Base-by-base conservation (phyloP, 2,797 vertebrate species). In the Phrynocephalus guinanensis region DNA sequence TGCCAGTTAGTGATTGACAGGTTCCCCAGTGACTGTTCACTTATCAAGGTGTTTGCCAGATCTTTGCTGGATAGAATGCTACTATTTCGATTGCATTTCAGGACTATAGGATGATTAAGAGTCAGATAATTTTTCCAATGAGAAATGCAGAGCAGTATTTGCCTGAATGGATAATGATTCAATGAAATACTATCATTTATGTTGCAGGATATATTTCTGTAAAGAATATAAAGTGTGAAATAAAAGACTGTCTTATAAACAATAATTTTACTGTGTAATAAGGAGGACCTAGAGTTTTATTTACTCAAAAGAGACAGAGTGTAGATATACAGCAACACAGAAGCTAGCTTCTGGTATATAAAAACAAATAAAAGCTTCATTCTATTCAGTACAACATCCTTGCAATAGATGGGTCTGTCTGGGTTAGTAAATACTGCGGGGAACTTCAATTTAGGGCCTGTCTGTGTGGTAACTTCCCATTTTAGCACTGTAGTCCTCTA, bases 341-440 rank as follows among this genome's bases (percentile, higher is more conserved):
- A 20, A n/a, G 11, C 48, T 66, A n/a, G 77, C 56, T 66, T 20
- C 24, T 68, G 67, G 70, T 66, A 52, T 44, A 18, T 38, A 4
- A 80, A 76, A 79, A 67, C 91, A 89, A 15, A 88, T 83, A 82
- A 91, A 95, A 79, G 92, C 93, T 90, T 92, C 92, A 89, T 94
- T 95, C 94, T 93, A 93, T 89, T 93, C 91, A 89, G 89, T 87
- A 94, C 93, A 82, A 26, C 92, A 91, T 92, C 93, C 93, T 87
- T 91, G 87, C 84, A 95, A 95, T 94, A 95, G 91, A 90, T 90
- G 83, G 90, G 95, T 94, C 92, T 91, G 89, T 87, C 87, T 91
- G 89, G 92, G 89, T 96, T 94, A 81, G 88, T 93, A 96, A 95
- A 95, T 90, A 94, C 93, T 91, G 94, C 95, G 94, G 94, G 93